These are phyloP conservation scores for Petrolisthes cinctipes DNA, from an alignment of 2,888 invertebrate genomes.

Conservation along the genomic window DNA sequence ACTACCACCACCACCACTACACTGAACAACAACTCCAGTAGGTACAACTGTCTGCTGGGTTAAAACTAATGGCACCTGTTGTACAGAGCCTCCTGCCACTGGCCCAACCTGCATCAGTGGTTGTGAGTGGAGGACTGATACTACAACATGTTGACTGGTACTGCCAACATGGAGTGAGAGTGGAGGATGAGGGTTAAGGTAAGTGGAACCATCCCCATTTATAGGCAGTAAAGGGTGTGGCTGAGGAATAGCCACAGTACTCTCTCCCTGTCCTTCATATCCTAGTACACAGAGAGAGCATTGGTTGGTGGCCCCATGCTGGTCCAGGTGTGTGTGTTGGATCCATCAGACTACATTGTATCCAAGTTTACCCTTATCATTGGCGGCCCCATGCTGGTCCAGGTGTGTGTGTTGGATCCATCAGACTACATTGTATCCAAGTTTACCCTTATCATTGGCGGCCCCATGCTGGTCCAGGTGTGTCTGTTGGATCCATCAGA, in stretches of 20 bases:
- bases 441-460: no score
- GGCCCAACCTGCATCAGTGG: not conserved
- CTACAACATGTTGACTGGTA: not conserved
- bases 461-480: no score
- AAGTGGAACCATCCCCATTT: not conserved
- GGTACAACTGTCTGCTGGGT: not conserved
- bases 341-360: not conserved
- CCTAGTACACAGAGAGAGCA: not conserved
- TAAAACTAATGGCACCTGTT: slow-evolving; percentile 27
- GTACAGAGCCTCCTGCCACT: not conserved
- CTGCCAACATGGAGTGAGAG: not conserved
- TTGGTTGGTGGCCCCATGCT: not conserved
- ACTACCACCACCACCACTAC: no score
- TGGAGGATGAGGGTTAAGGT: not conserved
- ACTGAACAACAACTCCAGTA: slow-evolving; percentile 29
- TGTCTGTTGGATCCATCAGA: no score
- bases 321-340: not conserved
- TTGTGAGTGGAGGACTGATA: not conserved
- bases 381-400: no score
- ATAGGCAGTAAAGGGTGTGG: not conserved
- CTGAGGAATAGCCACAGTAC: not conserved
- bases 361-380: no score
- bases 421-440: no score
- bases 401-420: no score
- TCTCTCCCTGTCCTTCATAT: not conserved